phyloP scores from a whole-genome alignment of 2,888 invertebrate genomes.

The Lasioglossum leucozonium region DNA sequence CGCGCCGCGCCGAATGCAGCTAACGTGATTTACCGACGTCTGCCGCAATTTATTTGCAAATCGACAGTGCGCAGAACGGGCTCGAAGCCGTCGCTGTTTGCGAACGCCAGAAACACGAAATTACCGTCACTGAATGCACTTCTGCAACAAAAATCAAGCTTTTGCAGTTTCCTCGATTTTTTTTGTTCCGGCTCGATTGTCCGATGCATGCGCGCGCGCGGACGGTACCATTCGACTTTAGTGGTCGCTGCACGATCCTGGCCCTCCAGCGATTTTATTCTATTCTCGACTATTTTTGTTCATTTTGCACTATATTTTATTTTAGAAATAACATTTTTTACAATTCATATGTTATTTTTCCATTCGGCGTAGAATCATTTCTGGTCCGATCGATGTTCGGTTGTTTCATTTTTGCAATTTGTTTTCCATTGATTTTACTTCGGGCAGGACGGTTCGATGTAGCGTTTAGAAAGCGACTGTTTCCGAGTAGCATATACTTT shows the following conservation, averaged over 20 bases:
- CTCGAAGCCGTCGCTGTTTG: neutral
- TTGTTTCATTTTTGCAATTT: neutral
- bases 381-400: neutral
- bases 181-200: neutral
- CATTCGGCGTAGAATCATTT: neutral
- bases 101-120: neutral
- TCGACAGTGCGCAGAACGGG: slow-evolving; percentile 19
- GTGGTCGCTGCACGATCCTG: neutral
- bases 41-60: slow-evolving; percentile 45
- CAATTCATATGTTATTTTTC: neutral
- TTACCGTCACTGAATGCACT: neutral
- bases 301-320: neutral
- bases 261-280: neutral
- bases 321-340: neutral
- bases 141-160: neutral
- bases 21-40: slow-evolving; percentile 42
- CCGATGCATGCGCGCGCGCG: neutral
- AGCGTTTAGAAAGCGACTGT: neutral
- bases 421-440: no score
- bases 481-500: no score
- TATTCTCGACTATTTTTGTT: neutral
- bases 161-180: neutral
- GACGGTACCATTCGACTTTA: no score
- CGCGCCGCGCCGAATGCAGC: neutral
- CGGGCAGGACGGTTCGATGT: neutral